Evolutionary conservation across 1,140 invertebrate species (phyloP).

Genomic region (Papilio xuthus): DNA sequence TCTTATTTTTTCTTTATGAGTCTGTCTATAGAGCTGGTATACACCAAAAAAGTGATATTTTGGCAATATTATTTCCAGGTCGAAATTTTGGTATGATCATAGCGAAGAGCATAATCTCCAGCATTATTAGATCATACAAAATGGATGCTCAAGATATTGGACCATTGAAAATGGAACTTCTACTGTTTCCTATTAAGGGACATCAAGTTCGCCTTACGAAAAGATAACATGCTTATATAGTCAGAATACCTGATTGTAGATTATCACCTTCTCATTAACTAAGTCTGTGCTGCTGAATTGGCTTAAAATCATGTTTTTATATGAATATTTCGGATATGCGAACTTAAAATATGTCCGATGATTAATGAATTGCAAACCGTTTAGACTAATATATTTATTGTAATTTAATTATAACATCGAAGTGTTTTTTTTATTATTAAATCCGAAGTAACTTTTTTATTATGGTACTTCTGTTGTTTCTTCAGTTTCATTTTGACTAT

Average conservation of each 20-base stretch:
- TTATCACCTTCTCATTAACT: neutral
- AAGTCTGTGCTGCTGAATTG: neutral
- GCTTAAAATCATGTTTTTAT: neutral
- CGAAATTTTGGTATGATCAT: constrained; percentile 71
- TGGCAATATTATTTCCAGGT: constrained; percentile 50
- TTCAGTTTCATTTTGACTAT: neutral
- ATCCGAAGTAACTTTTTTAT: neutral
- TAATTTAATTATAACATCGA: neutral
- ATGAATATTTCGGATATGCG: neutral
- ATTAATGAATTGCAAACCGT: neutral
- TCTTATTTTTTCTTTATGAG: neutral
- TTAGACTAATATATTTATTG: neutral
- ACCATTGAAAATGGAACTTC: constrained; percentile 64
- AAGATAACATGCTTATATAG: constrained; percentile 41
- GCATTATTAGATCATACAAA: constrained; percentile 61
- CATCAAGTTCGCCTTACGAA: constrained; percentile 60
- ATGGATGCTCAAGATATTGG: constrained; percentile 59
- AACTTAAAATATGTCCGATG: neutral
- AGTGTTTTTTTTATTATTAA: neutral
- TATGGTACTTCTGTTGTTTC: neutral
- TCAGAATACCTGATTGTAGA: constrained; percentile 7
- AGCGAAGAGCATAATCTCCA: constrained; percentile 65
- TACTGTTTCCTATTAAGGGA: constrained; percentile 65
- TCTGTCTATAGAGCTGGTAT: no score
- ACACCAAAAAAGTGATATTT: neutral